Percentiles rank a stretch among this genome's conserved stretches.
Evolutionary conservation across 2,888 invertebrate species (phyloP).

Genomic region (Hemicrepidius hirtus): DNA sequence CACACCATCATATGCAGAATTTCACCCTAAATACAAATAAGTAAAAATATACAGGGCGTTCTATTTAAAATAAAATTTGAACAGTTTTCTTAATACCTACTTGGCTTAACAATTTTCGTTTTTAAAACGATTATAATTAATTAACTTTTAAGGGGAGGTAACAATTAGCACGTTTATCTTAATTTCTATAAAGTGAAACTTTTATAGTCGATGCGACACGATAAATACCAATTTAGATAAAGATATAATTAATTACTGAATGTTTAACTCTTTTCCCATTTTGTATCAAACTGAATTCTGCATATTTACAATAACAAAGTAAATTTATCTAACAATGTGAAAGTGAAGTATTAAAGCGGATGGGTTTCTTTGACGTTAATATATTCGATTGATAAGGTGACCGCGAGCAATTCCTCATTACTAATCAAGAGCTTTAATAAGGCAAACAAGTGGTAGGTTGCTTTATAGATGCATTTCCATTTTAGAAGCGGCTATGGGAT

Average conservation of each 20-base stretch:
- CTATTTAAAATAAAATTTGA: no score
- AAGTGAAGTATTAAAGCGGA: slow-evolving; percentile 11
- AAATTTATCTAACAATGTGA: no score
- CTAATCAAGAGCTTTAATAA: slow-evolving; percentile 24
- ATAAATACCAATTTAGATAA: neutral
- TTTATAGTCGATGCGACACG: neutral
- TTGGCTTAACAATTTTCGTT: no score
- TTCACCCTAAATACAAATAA: no score
- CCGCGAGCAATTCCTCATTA: slow-evolving; percentile 22
- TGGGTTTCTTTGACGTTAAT: slow-evolving; percentile 10
- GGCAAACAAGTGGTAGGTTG: slow-evolving; percentile 32
- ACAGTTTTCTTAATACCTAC: no score
- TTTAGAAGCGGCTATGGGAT: slow-evolving; percentile 37
- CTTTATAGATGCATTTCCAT: slow-evolving; percentile 43
- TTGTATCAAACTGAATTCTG: neutral
- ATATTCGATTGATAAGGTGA: slow-evolving; percentile 18
- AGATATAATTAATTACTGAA: neutral
- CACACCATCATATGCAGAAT: no score
- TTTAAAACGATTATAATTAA: no score
- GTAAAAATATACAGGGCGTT: no score
- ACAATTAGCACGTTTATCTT: neutral
- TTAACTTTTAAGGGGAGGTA: neutral
- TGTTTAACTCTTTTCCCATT: neutral
- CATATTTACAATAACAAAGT: neutral
- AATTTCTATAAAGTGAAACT: slow-evolving; percentile 1